These are phyloP conservation scores for Donacobius atricapilla DNA, from an alignment of 2,113 vertebrate species.

Conservation along the genomic window DNA sequence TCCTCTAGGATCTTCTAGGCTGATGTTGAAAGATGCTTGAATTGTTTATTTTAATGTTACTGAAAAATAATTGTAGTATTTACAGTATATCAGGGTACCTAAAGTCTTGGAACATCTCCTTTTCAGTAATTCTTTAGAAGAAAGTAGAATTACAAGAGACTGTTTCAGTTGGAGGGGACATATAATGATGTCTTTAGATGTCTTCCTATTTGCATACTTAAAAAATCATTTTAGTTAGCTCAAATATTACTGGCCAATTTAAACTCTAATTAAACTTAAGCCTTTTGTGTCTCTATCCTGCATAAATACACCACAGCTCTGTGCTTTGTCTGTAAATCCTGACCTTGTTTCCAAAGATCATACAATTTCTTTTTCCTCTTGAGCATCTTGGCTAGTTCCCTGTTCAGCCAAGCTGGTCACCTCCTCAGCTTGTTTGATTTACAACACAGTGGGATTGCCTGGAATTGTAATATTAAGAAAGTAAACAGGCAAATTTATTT, in stretches of 20 bases:
- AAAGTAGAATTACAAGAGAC: background rate
- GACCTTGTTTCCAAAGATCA: background rate
- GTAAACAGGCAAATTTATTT: background rate
- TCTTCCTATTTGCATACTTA: background rate
- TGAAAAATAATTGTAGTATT: background rate
- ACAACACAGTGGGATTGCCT: background rate
- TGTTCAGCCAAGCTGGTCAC: background rate
- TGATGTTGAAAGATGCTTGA: background rate
- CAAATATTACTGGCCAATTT: background rate
- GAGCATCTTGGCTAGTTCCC: background rate
- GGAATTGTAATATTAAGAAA: background rate
- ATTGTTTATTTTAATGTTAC: background rate
- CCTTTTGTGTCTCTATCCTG: background rate
- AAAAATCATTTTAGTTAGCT: background rate
- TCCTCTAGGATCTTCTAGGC: background rate
- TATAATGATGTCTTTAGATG: background rate
- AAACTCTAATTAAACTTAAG: background rate
- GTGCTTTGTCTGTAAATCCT: background rate
- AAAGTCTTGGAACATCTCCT: background rate
- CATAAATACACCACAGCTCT: background rate
- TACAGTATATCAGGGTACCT: background rate
- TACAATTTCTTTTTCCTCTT: background rate
- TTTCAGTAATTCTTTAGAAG: background rate
- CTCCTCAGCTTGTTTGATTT: background rate
- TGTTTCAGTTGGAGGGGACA: background rate